phyloP scores from a whole-genome alignment of 2,113 vertebrate genomes.

The Toxotes chatareus region DNA sequence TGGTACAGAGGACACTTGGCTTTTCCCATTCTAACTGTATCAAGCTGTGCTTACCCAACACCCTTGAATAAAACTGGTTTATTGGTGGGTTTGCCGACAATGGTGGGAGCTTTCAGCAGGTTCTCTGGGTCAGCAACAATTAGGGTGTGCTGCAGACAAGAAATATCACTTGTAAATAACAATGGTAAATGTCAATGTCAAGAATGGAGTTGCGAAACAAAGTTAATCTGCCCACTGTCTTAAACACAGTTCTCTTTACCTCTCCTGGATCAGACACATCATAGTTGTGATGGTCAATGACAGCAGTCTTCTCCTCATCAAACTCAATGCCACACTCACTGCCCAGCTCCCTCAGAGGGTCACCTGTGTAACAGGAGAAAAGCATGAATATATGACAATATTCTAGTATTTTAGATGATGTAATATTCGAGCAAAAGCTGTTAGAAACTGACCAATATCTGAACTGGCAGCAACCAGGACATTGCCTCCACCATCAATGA shows the following conservation, averaged over 20 bases:
- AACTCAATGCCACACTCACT: constrained; percentile 99
- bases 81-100: constrained; percentile 89
- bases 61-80: constrained; percentile 96
- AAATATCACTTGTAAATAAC: constrained; percentile 8
- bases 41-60: constrained; percentile 89
- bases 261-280: constrained; percentile 95
- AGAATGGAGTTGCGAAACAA: neutral
- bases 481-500: constrained; percentile 96
- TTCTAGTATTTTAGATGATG: neutral
- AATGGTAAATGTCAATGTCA: neutral
- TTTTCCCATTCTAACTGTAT: neutral
- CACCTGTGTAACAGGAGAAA: constrained; percentile 82
- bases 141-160: constrained; percentile 88
- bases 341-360: constrained; percentile 95
- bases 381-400: neutral
- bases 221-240: neutral
- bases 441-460: constrained; percentile 89
- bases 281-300: constrained; percentile 97
- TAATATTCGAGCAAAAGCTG: neutral
- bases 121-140: constrained; percentile 94
- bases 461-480: constrained; percentile 95
- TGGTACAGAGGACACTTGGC: neutral
- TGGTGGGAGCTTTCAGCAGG: constrained; percentile 96
- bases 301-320: constrained; percentile 96
- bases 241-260: constrained; percentile 78